These are phyloP conservation scores for Eupithecia vulgata DNA, from an alignment of 2,888 invertebrate species.

Conservation along the genomic window DNA sequence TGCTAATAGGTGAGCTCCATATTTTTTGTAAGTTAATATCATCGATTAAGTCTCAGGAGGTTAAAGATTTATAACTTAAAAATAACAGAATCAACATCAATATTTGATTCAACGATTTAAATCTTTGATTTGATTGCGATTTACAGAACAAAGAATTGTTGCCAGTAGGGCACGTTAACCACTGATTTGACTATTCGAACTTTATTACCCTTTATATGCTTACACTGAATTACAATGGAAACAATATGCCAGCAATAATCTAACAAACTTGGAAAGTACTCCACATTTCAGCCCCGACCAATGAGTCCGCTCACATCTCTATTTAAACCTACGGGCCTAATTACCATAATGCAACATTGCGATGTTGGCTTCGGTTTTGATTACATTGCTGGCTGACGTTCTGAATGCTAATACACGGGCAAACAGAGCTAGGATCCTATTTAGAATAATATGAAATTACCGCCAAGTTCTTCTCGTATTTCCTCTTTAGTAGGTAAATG, in stretches of 20 bases:
- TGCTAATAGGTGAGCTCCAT: too few species aligned
- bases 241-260: constrained; percentile 4
- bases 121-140: too few species aligned
- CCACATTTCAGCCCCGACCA: constrained; percentile 48
- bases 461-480: constrained; percentile 15
- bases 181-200: not conserved
- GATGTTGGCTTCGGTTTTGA: constrained; percentile 66
- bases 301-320: constrained; percentile 60
- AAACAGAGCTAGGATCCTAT: constrained; percentile 55
- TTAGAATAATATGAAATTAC: constrained; percentile 51
- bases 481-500: not conserved
- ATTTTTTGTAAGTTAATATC: too few species aligned
- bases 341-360: constrained; percentile 74
- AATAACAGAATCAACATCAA: too few species aligned
- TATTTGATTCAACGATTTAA: too few species aligned
- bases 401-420: constrained; percentile 64
- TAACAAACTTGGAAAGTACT: constrained; percentile 18
- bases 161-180: not conserved
- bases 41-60: too few species aligned
- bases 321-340: constrained; percentile 61
- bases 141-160: not conserved
- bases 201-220: not conserved
- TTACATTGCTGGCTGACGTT: constrained; percentile 66
- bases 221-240: not conserved
- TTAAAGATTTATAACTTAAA: too few species aligned